Conservation (phyloP, 2,888 invertebrate species). For the Thalpophila matura region DNA sequence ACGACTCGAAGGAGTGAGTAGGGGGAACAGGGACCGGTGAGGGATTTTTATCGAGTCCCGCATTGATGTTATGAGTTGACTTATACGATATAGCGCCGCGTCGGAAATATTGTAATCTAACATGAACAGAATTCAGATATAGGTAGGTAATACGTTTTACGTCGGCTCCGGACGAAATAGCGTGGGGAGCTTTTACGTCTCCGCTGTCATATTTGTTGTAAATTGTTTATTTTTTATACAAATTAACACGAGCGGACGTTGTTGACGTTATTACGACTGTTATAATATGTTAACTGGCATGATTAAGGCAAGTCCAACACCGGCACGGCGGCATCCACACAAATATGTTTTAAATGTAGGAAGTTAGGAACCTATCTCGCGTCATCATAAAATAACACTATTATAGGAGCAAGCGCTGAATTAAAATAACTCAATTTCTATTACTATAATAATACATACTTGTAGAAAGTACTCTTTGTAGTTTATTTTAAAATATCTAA, state of each 20-base stretch:
- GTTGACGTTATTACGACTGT: conserved; percentile 49
- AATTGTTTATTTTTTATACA: conserved; percentile 66
- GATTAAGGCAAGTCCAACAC: conserved; percentile 30
- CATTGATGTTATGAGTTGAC: conserved; percentile 76
- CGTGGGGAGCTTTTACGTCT: conserved; percentile 70
- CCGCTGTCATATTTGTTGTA: conserved; percentile 63
- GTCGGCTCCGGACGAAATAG: conserved; percentile 70
- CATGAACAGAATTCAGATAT: conserved; percentile 81
- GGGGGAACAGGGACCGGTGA: conserved; percentile 70
- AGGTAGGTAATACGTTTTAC: conserved; percentile 76
- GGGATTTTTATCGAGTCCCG: conserved; percentile 80
- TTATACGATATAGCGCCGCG: conserved; percentile 75
- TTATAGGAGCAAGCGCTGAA: too few species aligned
- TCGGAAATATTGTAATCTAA: conserved; percentile 82
- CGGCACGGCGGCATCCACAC: neutral
- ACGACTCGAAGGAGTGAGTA: conserved; percentile 64
- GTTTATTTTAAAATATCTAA: conserved; percentile 6
- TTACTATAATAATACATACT: conserved; percentile 11
- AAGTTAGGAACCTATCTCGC: too few species aligned
- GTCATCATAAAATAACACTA: too few species aligned
- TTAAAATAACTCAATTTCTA: too few species aligned
- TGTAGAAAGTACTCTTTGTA: conserved; percentile 4
- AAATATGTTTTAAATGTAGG: neutral
- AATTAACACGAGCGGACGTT: conserved; percentile 60
- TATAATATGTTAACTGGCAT: conserved; percentile 31